phyloP scores from a whole-genome alignment of 2,113 vertebrate species.

The Colius striatus region DNA sequence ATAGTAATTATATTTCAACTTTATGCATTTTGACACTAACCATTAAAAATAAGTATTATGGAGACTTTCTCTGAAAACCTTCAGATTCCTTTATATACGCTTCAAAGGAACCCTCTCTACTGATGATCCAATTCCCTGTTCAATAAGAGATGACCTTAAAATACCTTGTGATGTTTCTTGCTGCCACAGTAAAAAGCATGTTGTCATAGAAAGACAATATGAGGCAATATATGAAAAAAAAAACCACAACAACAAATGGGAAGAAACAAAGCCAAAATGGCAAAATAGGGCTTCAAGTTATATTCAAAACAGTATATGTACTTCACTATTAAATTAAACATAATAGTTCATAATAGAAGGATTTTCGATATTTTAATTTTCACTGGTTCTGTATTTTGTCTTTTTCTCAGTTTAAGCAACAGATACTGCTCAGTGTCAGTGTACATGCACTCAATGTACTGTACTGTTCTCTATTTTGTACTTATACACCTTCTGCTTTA shows the following conservation, averaged over 20 bases:
- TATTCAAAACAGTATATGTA: neutral
- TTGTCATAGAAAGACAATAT: neutral
- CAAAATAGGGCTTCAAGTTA: neutral
- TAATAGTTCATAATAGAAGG: neutral
- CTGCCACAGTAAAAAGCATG: neutral
- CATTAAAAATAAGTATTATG: neutral
- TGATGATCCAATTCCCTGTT: neutral
- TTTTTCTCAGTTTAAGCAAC: neutral
- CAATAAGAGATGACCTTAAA: conserved; percentile 4
- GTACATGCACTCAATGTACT: neutral
- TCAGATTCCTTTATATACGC: neutral
- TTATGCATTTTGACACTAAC: neutral
- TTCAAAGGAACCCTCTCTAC: neutral
- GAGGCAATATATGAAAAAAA: neutral
- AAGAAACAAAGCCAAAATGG: neutral
- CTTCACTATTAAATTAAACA: neutral
- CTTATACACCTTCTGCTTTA: neutral
- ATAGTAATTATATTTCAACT: neutral
- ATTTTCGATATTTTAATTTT: neutral
- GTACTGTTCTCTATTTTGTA: neutral
- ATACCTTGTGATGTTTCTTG: neutral
- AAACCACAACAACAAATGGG: neutral
- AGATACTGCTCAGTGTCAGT: neutral
- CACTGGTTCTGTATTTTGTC: neutral
- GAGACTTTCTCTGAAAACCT: neutral